Percentiles rank a stretch among this genome's conserved stretches.
Evolutionary conservation across 2,888 invertebrate species (phyloP).

Genomic region (Lithosia quadra): DNA sequence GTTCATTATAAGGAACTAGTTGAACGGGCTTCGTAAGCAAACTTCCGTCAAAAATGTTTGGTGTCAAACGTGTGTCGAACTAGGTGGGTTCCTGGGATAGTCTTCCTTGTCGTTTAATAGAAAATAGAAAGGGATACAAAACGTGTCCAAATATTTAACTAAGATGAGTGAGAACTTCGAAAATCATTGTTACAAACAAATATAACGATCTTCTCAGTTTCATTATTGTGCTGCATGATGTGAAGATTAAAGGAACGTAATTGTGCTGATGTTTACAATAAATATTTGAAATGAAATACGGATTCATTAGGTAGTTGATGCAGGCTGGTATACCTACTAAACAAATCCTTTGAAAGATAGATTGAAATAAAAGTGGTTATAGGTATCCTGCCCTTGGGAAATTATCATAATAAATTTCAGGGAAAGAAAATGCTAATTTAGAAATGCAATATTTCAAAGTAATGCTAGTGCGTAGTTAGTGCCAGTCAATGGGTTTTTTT

Average conservation of each 20-base stretch:
- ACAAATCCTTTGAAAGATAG: constrained; percentile 20
- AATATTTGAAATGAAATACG: constrained; percentile 45
- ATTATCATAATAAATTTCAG: neutral
- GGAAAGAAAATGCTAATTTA: too few species aligned
- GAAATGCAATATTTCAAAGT: too few species aligned
- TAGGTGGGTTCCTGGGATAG: constrained; percentile 62
- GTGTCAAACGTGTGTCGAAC: constrained; percentile 65
- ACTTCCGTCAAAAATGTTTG: constrained; percentile 80
- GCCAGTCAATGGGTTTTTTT: too few species aligned
- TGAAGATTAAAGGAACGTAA: constrained; percentile 57
- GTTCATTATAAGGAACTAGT: constrained; percentile 79
- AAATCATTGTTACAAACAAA: constrained; percentile 67
- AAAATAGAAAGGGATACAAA: constrained; percentile 47
- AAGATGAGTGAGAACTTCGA: constrained; percentile 58
- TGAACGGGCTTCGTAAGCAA: constrained; percentile 64
- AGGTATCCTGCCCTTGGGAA: constrained; percentile 19
- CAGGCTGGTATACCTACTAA: constrained; percentile 45
- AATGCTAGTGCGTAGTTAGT: too few species aligned
- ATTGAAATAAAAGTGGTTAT: too few species aligned
- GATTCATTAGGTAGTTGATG: constrained; percentile 51
- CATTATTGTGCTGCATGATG: constrained; percentile 52
- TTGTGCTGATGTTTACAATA: constrained; percentile 52
- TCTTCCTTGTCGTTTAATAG: constrained; percentile 42
- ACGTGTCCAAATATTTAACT: constrained; percentile 31
- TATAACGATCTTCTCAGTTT: constrained; percentile 46